Evolutionary conservation across 2,113 vertebrate genomes (phyloP).

Genomic region (Hydropotes inermis): DNA sequence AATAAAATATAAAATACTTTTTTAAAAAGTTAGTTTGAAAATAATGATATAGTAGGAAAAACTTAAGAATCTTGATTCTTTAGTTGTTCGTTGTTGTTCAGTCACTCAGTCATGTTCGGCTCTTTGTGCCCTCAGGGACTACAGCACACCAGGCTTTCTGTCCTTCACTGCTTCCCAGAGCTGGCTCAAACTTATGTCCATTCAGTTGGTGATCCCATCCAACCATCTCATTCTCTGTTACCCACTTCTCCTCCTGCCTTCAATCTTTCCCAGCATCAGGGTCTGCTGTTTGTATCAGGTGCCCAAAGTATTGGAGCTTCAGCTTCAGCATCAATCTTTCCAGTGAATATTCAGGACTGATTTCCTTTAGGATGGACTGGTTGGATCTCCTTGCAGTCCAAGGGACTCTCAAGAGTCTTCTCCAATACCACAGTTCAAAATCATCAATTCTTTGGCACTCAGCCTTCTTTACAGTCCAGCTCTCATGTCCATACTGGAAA

Average conservation of each 20-base stretch:
- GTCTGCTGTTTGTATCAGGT: background rate
- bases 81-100: background rate
- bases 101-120: background rate
- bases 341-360: background rate
- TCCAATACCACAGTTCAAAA: background rate
- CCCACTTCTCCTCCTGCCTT: background rate
- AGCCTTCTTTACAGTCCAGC: background rate
- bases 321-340: background rate
- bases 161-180: background rate
- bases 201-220: background rate
- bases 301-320: background rate
- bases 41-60: background rate
- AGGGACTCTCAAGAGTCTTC: background rate
- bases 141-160: background rate
- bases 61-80: background rate
- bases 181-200: background rate
- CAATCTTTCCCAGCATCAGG: background rate
- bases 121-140: background rate
- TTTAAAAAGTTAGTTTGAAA: constrained; percentile 8
- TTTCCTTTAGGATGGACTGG: background rate
- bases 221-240: background rate
- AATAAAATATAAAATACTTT: background rate
- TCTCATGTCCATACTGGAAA: background rate
- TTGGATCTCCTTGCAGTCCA: background rate
- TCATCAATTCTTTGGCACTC: fast-evolving